Evolutionary conservation across 2,113 vertebrate species (phyloP).

Genomic region (Channa maculata): DNA sequence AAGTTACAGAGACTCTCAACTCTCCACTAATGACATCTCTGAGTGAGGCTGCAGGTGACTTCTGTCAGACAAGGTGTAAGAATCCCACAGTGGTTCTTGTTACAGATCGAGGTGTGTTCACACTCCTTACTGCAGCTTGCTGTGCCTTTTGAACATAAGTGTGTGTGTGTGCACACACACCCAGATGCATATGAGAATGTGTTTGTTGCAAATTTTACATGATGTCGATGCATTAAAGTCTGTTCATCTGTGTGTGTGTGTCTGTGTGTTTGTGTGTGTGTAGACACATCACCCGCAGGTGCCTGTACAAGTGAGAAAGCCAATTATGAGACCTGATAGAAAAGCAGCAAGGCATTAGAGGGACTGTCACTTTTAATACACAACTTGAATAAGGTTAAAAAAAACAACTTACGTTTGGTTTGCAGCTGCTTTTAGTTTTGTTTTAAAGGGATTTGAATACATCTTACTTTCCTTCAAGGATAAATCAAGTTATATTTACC

Average conservation of each 20-base stretch:
- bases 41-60: slow-evolving; percentile 37
- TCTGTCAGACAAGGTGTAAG: slow-evolving; percentile 52
- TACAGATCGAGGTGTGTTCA: slow-evolving; percentile 50
- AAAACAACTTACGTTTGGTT: background rate
- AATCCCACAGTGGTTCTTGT: slow-evolving; percentile 10
- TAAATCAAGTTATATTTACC: background rate
- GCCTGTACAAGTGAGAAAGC: slow-evolving; percentile 54
- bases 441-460: background rate
- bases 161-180: background rate
- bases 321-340: slow-evolving; percentile 55
- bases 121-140: slow-evolving; percentile 14
- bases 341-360: slow-evolving; percentile 13
- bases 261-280: slow-evolving; percentile 7
- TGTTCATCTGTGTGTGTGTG: background rate
- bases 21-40: slow-evolving; percentile 21
- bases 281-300: slow-evolving; percentile 25
- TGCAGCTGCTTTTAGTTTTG: background rate
- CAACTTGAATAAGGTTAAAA: background rate
- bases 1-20: slow-evolving; percentile 2
- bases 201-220: slow-evolving; percentile 12
- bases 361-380: background rate
- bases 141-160: slow-evolving; percentile 12
- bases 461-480: background rate
- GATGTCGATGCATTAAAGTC: background rate
- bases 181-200: background rate